phyloP scores from a whole-genome alignment of 2,113 vertebrate genomes.

The Tenrec ecaudatus region DNA sequence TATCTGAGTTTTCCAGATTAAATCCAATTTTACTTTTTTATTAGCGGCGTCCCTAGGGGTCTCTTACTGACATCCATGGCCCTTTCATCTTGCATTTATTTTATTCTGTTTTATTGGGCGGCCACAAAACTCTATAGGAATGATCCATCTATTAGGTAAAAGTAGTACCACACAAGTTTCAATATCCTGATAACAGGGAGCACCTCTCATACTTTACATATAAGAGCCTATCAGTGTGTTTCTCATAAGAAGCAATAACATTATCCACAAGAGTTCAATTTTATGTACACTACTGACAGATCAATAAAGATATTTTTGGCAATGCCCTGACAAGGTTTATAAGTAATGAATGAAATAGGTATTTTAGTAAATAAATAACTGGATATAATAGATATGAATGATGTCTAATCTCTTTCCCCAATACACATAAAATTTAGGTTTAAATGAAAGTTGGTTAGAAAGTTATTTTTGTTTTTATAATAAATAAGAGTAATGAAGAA shows the following conservation, averaged over 20 bases:
- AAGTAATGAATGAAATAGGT: neutral
- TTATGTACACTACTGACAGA: neutral
- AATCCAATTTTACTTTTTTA: neutral
- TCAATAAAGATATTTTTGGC: neutral
- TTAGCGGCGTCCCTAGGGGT: neutral
- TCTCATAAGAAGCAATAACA: slow-evolving; percentile 14
- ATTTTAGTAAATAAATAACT: slow-evolving; percentile 25
- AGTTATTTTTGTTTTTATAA: neutral
- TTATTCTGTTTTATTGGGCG: neutral
- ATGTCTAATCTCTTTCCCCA: neutral
- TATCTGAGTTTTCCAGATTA: slow-evolving; percentile 8
- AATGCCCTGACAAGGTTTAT: neutral
- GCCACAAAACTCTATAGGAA: neutral
- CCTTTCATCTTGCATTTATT: slow-evolving; percentile 2
- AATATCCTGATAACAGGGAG: neutral
- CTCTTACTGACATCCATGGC: neutral
- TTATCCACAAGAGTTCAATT: neutral
- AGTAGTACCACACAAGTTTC: neutral
- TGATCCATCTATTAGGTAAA: neutral
- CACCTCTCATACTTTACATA: neutral
- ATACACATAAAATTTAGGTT: slow-evolving; percentile 9
- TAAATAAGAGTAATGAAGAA: neutral
- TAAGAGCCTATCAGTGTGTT: neutral
- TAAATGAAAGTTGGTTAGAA: neutral
- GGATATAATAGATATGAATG: neutral